Base-by-base conservation (phyloP, 1,140 invertebrate genomes). In the Heliothis virescens region DNA sequence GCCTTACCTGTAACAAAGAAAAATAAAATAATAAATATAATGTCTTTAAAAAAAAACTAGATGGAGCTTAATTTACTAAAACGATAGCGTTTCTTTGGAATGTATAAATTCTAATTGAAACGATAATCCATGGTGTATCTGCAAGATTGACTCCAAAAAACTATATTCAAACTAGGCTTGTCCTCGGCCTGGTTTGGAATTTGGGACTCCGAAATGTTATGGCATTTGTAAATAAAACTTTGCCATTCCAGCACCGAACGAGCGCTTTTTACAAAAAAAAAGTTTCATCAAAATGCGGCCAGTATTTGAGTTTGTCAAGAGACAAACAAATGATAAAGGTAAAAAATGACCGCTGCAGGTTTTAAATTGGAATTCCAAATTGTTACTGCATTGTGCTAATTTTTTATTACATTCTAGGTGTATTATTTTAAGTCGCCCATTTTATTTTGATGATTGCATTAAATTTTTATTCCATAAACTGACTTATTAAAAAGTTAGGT, bases 1-100 rank as follows among this genome's bases (percentile, higher is more conserved):
- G 13, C 21, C 72, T 74, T 74, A 74, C 72, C 72, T 74, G 72
- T 34, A 74, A 74, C 72, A 74, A 74, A 60, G 15, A n/a, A 12
- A 74, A 72, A 74, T 15, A 60, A 74, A 47, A n/a, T 11, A 18
- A 57, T 74, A 21, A 74, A 15, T 48, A 74, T 15, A 60, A 48
- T 7, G 26, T n/a, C n/a, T 74, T 47, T 5, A 26, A 3, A 55
- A 10, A 55, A 15, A 29, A 55, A 55, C 18, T 18, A 13, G 0
- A 18, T 12, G 11, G 26, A 3, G 9, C 12, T 16, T n/a, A 9
- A 53, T 15, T 0, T 18, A 12, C 12, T 12, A 57, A 2, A 18
- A 21, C 16, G 21, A 57, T 57, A 57, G 34, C 7, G 3, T 34
- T 34, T 34, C 34, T 34, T 34, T 34, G 34, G 7, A 7, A 34